Conservation (phyloP, 2,113 vertebrate genomes). For the Amia ocellicauda region DNA sequence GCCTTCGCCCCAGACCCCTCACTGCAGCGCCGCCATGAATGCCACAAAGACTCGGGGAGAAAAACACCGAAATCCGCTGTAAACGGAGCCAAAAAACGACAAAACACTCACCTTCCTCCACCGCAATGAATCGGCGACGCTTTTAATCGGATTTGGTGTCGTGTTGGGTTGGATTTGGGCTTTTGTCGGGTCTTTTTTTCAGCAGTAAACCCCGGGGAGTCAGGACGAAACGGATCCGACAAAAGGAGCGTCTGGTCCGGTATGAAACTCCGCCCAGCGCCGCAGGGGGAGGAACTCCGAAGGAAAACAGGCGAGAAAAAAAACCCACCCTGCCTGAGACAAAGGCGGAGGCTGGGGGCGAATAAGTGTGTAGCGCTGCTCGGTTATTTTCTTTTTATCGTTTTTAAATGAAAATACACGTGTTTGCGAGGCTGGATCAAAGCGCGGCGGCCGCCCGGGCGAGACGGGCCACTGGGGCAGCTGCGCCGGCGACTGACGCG, state of each 20-base stretch:
- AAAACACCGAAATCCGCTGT: constrained; percentile 43
- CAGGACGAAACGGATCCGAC: constrained; percentile 72
- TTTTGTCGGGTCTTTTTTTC: constrained; percentile 52
- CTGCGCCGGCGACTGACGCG: too few species aligned
- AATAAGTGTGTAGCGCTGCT: not conserved
- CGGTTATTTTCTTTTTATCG: constrained; percentile 8
- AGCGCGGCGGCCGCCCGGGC: not conserved
- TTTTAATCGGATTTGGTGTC: constrained; percentile 22
- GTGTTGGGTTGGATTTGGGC: constrained; percentile 26
- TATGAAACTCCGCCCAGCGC: constrained; percentile 79
- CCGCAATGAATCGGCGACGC: constrained; percentile 11
- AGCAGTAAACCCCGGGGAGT: constrained; percentile 70
- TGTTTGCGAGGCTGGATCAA: not conserved
- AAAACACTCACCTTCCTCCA: constrained; percentile 51
- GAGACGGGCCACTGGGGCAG: too few species aligned
- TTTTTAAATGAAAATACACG: too few species aligned
- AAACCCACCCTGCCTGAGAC: too few species aligned
- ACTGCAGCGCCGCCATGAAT: constrained; percentile 72
- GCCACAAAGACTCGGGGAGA: constrained; percentile 59
- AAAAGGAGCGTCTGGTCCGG: constrained; percentile 77
- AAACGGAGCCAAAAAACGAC: constrained; percentile 35
- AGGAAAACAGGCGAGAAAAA: constrained; percentile 57
- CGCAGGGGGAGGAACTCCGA: constrained; percentile 78
- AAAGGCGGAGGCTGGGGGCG: constrained; percentile 63
- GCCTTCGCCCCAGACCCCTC: constrained; percentile 56